phyloP scores from a whole-genome alignment of 2,113 vertebrate genomes.

The Python bivittatus region DNA sequence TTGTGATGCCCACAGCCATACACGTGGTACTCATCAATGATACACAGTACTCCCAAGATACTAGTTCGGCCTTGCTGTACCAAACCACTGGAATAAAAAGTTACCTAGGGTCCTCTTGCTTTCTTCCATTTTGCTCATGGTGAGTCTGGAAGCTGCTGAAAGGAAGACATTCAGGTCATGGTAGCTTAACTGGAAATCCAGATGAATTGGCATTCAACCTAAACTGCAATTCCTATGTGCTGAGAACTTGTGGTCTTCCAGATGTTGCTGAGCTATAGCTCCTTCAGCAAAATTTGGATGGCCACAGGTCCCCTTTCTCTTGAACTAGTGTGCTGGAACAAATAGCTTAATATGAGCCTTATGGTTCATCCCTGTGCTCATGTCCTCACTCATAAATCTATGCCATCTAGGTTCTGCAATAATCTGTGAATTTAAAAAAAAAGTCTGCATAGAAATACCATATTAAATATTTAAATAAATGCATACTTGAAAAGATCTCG shows the following conservation, averaged over 20 bases:
- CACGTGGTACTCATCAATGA: background rate
- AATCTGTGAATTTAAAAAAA: background rate
- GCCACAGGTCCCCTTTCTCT: background rate
- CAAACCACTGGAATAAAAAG: conserved; percentile 6
- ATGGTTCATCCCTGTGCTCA: background rate
- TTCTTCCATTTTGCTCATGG: background rate
- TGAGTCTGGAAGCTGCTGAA: background rate
- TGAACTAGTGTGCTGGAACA: background rate
- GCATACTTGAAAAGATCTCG: background rate
- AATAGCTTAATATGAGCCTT: background rate
- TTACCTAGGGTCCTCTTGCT: background rate
- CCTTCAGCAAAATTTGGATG: background rate
- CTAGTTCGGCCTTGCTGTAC: background rate
- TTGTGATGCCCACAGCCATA: background rate
- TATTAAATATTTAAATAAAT: background rate
- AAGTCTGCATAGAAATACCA: background rate
- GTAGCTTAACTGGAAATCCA: background rate
- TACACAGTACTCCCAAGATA: background rate
- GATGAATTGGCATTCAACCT: background rate
- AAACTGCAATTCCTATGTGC: background rate
- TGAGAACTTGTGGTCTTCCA: background rate
- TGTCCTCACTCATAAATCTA: background rate
- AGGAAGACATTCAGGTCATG: background rate
- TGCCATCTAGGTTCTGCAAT: background rate
- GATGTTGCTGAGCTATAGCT: background rate